Evolutionary conservation across 2,797 vertebrate species (phyloP).

Genomic region (Urosaurus nigricauda): DNA sequence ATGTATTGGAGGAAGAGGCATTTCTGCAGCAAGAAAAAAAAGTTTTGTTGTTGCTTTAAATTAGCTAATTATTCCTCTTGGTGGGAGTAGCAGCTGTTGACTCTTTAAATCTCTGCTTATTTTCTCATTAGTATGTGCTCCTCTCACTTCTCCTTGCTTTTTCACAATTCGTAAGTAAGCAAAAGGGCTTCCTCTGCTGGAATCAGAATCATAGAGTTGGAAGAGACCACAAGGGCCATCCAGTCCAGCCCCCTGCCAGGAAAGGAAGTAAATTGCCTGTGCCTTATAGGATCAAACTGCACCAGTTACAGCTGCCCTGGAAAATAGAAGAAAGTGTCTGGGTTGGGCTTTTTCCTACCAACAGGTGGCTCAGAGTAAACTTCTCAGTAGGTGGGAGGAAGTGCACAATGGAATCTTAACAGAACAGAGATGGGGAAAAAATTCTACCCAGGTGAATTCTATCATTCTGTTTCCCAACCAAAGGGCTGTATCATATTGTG

Average conservation of each 20-base stretch:
- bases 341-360: neutral
- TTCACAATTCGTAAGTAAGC: neutral
- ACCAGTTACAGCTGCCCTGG: neutral
- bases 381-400: neutral
- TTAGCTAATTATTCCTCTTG: neutral
- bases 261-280: neutral
- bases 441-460: neutral
- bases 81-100: neutral
- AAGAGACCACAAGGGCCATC: no score
- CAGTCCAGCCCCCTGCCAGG: no score
- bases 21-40: neutral
- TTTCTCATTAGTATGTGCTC: neutral
- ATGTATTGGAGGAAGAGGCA: neutral
- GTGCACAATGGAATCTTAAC: neutral
- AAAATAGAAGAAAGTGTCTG: neutral
- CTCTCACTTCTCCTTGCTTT: neutral
- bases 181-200: neutral
- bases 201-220: no score
- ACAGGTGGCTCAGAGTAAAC: neutral
- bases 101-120: neutral
- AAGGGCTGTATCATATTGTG: neutral
- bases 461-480: neutral
- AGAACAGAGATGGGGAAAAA: neutral
- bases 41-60: neutral
- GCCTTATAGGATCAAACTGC: neutral